Percentiles rank a stretch among this genome's conserved stretches.
phyloP scores from a whole-genome alignment of 2,113 vertebrate species.

The Microcebus griseorufus region DNA sequence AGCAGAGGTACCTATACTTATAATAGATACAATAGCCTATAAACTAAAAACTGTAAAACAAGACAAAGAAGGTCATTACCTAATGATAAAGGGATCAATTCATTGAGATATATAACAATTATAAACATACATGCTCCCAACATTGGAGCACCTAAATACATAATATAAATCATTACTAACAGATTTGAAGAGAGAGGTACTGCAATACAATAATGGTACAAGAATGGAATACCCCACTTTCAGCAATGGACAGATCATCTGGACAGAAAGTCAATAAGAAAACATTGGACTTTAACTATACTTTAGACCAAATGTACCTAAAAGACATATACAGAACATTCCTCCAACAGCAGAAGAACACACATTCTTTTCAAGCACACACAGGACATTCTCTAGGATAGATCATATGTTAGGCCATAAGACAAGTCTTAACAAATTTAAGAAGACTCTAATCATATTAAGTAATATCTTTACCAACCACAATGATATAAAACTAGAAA shows the following conservation, averaged over 20 bases:
- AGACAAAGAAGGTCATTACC: not conserved
- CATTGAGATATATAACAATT: not conserved
- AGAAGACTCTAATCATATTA: not conserved
- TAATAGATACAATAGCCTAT: not conserved
- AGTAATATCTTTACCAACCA: not conserved
- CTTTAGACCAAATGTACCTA: not conserved
- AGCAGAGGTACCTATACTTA: not conserved
- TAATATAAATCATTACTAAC: not conserved
- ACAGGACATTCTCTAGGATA: not conserved
- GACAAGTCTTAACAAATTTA: not conserved
- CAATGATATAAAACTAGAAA: not conserved
- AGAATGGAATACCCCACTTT: not conserved
- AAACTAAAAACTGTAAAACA: not conserved
- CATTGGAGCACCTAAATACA: not conserved
- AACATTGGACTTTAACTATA: not conserved
- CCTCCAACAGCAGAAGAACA: not conserved
- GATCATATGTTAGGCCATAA: not conserved
- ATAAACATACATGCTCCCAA: not conserved
- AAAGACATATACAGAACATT: not conserved
- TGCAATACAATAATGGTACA: not conserved
- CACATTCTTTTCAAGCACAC: not conserved
- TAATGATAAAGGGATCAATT: not conserved
- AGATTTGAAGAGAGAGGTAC: not conserved
- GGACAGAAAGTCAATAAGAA: not conserved
- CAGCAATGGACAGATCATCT: not conserved